Percentiles rank a stretch among this genome's conserved stretches.
phyloP scores from a whole-genome alignment of 2,888 invertebrate species.

The Aethes cnicana region DNA sequence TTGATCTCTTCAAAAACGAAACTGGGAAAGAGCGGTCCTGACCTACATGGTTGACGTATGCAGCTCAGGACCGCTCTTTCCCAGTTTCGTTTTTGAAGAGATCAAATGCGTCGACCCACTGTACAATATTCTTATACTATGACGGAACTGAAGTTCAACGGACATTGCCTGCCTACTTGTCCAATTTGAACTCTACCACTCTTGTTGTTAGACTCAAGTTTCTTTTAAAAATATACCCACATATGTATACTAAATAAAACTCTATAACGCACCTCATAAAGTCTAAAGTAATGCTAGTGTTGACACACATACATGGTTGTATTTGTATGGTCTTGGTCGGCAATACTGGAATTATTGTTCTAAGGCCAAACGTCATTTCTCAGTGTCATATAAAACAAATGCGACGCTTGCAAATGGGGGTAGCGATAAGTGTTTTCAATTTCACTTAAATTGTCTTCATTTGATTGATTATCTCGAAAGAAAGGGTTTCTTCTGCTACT shows the following conservation, averaged over 20 bases:
- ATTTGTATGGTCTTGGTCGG: conserved; percentile 3
- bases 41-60: too few relatives aligned
- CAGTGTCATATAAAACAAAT: conserved; percentile 68
- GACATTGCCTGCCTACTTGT: background rate
- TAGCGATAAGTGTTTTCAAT: conserved; percentile 62
- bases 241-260: conserved; percentile 13
- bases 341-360: conserved; percentile 70
- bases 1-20: too few relatives aligned
- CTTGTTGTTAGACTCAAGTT: background rate
- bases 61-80: too few relatives aligned
- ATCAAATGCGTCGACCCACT: too few relatives aligned
- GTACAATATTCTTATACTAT: too few relatives aligned
- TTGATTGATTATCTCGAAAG: conserved; percentile 19
- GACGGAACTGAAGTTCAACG: conserved; percentile 11
- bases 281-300: conserved; percentile 18
- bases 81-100: too few relatives aligned
- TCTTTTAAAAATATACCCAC: background rate
- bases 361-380: conserved; percentile 71
- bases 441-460: conserved; percentile 49
- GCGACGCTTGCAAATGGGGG: conserved; percentile 46
- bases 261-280: conserved; percentile 16
- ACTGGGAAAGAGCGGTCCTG: too few relatives aligned
- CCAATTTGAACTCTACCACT: conserved; percentile 13
- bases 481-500: too few relatives aligned
- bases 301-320: too few relatives aligned